Evolutionary conservation across 2,797 vertebrate genomes (phyloP), one percentile per base, ranked within the genome.

Genomic region (Rhinatrema bivittatum): DNA sequence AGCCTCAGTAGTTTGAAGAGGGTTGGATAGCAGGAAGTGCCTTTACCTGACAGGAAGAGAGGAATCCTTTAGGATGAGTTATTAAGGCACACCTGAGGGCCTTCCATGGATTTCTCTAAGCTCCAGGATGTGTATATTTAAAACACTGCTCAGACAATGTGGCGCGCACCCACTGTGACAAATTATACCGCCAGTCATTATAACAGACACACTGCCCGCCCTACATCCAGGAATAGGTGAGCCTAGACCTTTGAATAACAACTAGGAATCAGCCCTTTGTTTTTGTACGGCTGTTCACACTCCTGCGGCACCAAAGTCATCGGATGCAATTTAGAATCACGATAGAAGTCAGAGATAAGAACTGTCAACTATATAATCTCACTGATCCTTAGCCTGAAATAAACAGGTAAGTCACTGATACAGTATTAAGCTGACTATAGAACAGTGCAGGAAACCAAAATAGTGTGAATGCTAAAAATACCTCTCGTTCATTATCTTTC

Each of bases 321-420:
- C 14, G 18, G 27, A 30, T 36, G 25, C 70, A 58, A 54, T 2
- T 4, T 37, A 42, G 53, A 62, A 55, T 46, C 13, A n/a, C n/a
- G n/a, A n/a, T n/a, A n/a, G n/a, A n/a, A n/a, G n/a, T n/a, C n/a
- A n/a, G n/a, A n/a, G n/a, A n/a, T n/a, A n/a, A n/a, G n/a, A n/a
- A n/a, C n/a, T n/a, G n/a, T n/a, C n/a, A n/a, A n/a, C n/a, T n/a
- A n/a, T n/a, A n/a, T n/a, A n/a, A n/a, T n/a, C n/a, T n/a, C n/a
- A n/a, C n/a, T n/a, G n/a, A n/a, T n/a, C n/a, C n/a, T n/a, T n/a
- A n/a, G n/a, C n/a, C n/a, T n/a, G n/a, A n/a, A n/a, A n/a, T n/a
- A n/a, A n/a, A n/a, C n/a, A n/a, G n/a, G n/a, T n/a, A n/a, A n/a
- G n/a, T n/a, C n/a, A n/a, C n/a, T n/a, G n/a, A n/a, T n/a, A n/a